Evolutionary conservation across 2,797 vertebrate genomes (phyloP).

Genomic region (Gymnoscopelus microlampas): DNA sequence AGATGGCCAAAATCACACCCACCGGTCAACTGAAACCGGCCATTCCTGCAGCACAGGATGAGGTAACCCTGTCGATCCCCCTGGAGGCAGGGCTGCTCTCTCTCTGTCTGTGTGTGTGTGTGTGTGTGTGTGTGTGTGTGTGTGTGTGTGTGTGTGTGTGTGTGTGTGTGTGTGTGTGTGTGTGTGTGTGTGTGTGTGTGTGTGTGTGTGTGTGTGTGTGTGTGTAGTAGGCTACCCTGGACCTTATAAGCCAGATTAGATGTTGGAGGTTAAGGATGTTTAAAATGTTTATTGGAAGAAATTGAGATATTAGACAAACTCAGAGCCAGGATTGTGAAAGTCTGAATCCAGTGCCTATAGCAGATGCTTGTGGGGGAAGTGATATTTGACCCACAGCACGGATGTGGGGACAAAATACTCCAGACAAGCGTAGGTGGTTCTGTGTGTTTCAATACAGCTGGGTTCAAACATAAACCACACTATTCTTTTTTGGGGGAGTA

Average conservation of each 20-base stretch:
- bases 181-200: neutral
- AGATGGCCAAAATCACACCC: constrained; percentile 63
- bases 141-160: neutral
- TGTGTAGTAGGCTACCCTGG: neutral
- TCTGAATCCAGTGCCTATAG: constrained; percentile 40
- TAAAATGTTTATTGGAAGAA: constrained; percentile 40
- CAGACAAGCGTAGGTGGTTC: constrained; percentile 68
- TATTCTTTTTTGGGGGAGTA: constrained; percentile 53
- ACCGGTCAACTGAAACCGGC: constrained; percentile 45
- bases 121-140: neutral
- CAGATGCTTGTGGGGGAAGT: constrained; percentile 61
- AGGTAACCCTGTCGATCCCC: constrained; percentile 26
- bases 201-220: neutral
- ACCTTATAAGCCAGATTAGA: constrained; percentile 9
- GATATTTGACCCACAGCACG: constrained; percentile 76
- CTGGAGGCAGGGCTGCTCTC: neutral
- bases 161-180: neutral
- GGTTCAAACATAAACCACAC: constrained; percentile 61
- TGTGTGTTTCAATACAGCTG: constrained; percentile 56
- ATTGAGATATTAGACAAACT: constrained; percentile 48
- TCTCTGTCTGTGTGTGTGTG: constrained; percentile 1
- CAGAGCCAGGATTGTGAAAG: constrained; percentile 27
- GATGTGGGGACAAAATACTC: constrained; percentile 67
- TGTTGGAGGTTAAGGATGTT: constrained; percentile 37
- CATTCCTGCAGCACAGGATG: constrained; percentile 39